A percentile compares a stretch with the other conserved stretches of the same genome.
phyloP scores from a whole-genome alignment of 92 coral and sea anemone species.

The Zoanthus sociatus region DNA sequence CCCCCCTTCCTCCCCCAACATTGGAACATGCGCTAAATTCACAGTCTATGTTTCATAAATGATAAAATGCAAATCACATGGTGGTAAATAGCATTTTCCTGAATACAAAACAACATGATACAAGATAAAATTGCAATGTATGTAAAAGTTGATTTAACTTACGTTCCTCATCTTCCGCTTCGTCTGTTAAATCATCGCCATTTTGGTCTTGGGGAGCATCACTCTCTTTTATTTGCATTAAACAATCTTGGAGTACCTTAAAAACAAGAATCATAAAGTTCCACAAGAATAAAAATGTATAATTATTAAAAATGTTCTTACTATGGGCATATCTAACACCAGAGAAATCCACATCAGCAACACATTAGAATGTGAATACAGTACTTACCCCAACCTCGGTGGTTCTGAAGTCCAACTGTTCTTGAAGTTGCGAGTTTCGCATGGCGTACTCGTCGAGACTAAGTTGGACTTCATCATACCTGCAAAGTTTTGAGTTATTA shows the following conservation, averaged over 20 bases:
- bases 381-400: constrained; percentile 85
- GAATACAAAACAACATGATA: neutral
- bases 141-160: constrained; percentile 5
- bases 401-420: constrained; percentile 84
- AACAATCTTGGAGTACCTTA: constrained; percentile 86
- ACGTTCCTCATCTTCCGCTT: constrained; percentile 70
- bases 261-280: neutral
- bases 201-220: constrained; percentile 6
- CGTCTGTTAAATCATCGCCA: constrained; percentile 67
- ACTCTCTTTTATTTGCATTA: constrained; percentile 77
- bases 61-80: no score
- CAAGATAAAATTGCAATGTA: neutral
- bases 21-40: no score
- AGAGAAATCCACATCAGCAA: neutral
- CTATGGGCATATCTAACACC: neutral
- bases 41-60: no score
- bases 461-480: constrained; percentile 74
- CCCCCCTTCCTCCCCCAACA: no score
- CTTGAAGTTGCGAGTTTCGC: constrained; percentile 73
- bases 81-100: no score
- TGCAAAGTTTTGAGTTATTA: constrained; percentile 5
- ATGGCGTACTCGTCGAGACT: constrained; percentile 82
- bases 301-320: neutral
- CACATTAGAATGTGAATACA: neutral
- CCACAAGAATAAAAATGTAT: neutral